Percentiles rank a stretch among this genome's conserved stretches.
phyloP scores from a whole-genome alignment of 2,888 invertebrate species.

The Suillia variegata region DNA sequence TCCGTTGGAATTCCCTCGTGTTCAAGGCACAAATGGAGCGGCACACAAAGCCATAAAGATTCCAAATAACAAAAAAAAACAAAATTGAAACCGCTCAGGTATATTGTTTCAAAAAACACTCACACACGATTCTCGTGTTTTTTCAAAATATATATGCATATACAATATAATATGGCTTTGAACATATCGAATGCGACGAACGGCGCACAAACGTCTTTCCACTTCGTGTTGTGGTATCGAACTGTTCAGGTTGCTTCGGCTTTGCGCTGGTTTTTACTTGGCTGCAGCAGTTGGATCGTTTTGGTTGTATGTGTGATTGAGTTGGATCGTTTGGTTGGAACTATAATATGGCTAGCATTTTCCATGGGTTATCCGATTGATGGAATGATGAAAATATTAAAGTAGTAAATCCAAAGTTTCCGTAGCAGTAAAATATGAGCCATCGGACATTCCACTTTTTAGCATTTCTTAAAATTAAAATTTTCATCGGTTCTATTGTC shows the following conservation, averaged over 20 bases:
- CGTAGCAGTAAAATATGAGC: too few species aligned
- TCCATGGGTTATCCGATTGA: too few species aligned
- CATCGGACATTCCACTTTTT: too few species aligned
- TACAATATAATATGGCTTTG: too few species aligned
- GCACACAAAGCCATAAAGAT: neutral
- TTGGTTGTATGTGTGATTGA: too few species aligned
- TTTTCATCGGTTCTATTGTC: too few species aligned
- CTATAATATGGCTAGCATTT: too few species aligned
- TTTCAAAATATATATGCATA: neutral
- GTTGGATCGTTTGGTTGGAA: too few species aligned
- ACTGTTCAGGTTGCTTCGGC: slow-evolving; percentile 28
- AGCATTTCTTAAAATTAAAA: too few species aligned
- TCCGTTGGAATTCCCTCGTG: slow-evolving; percentile 9
- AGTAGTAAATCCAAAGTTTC: too few species aligned
- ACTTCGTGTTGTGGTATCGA: slow-evolving; percentile 31
- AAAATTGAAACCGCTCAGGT: neutral
- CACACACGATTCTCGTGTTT: neutral
- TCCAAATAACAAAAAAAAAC: too few species aligned
- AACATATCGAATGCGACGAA: neutral
- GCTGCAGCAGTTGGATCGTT: slow-evolving; percentile 12
- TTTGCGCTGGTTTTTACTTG: slow-evolving; percentile 33
- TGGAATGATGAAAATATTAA: too few species aligned
- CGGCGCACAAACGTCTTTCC: slow-evolving; percentile 7
- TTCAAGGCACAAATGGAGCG: neutral
- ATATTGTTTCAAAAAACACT: neutral